Evolutionary conservation across 2,888 invertebrate species (phyloP), one percentile per base, ranked within the genome.

Genomic region (Cacoxenus indagator): DNA sequence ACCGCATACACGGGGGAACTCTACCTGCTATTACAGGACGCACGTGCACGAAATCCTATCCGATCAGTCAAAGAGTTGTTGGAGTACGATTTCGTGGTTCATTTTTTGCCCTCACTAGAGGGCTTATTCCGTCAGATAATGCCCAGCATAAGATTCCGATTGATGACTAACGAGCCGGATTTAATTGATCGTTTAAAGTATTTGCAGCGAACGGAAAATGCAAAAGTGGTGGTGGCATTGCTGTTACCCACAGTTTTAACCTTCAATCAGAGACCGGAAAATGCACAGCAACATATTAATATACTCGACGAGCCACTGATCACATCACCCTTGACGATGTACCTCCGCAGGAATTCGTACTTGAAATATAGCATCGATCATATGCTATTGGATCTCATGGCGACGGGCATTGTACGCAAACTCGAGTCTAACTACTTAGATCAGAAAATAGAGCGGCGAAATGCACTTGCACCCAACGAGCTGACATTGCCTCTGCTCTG

Each of bases 21-120:
- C 2, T 86, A 72, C 19, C 74, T 78, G 0, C 71, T 86, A n/a
- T 76, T 86, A 26, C 86, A 86, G 70, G 87, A 86, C 68, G 84
- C 77, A 0, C 74, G 81, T 0, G 31, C 71, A 2, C 77, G 77
- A 0, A 72, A 73, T 0, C 73, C 73, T 1, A 17, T 85, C 2
- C 66, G 70, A 8, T 73, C 71, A 0, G 48, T 86, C 9, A 64
- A 74, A 8, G 79, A 86, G 71, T 75, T 85, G n/a, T 17, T 83
- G n/a, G 70, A 67, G 0, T 51, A 71, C 24, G 77, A 78, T 6
- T 85, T 74, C 59, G 73, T 70, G 1, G 76, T 86, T 17, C 67
- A 73, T 48, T 74, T 80, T 64, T 64, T 75, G 65, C 75, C 77
- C 8, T 66, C 78, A 0, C 45, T 85, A 66, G 43, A 62, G 24